Evolutionary conservation across 2,888 invertebrate genomes (phyloP).

Genomic region (Andrena dorsata): DNA sequence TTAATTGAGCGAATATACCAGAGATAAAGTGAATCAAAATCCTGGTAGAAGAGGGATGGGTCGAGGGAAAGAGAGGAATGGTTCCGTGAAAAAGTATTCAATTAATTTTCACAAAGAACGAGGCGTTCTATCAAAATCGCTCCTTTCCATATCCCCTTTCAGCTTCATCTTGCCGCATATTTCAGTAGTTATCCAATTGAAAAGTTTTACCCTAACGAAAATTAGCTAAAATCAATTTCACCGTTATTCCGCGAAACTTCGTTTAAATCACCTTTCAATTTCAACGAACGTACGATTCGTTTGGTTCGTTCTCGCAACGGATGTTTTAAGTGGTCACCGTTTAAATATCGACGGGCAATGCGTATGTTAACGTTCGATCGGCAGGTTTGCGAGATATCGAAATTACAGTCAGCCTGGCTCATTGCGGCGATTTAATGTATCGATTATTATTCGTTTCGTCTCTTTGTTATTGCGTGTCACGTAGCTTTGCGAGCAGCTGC

Average conservation of each 20-base stretch:
- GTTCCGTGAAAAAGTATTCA: background rate
- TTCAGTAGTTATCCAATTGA: background rate
- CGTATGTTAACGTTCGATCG: background rate
- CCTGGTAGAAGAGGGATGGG: background rate
- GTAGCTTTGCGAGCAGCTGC: conserved; percentile 42
- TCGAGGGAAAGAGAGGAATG: background rate
- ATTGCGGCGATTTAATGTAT: conserved; percentile 29
- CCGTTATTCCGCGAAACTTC: background rate
- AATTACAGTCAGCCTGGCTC: conserved; percentile 14
- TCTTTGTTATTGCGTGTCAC: conserved; percentile 18
- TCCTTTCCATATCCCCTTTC: background rate
- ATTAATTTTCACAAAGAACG: conserved; percentile 24
- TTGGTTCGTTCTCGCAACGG: background rate
- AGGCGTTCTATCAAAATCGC: background rate
- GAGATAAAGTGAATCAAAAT: conserved; percentile 3
- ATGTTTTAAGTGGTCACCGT: conserved; percentile 5
- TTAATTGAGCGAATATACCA: background rate
- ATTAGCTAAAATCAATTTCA: background rate
- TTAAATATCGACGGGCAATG: background rate
- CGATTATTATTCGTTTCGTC: conserved; percentile 36
- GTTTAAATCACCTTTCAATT: background rate
- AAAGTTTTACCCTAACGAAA: background rate
- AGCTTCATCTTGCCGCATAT: conserved; percentile 39
- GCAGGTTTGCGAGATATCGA: conserved; percentile 22
- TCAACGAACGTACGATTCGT: background rate